Evolutionary conservation across 2,797 vertebrate genomes (phyloP).

Genomic region (Peromyscus attwateri): DNA sequence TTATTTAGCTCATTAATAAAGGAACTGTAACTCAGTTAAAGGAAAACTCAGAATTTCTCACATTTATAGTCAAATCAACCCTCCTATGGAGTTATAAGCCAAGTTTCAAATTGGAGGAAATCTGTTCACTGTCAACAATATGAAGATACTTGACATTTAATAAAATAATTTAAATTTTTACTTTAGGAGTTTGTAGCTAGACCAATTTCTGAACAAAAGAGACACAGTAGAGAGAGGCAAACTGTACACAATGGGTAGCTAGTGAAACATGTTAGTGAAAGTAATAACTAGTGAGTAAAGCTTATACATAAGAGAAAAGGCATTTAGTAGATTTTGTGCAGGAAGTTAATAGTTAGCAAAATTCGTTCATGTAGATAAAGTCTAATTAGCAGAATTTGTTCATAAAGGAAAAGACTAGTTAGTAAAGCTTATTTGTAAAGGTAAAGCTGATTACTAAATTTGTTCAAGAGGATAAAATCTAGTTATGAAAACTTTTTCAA

Average conservation of each 20-base stretch:
- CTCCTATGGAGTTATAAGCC: not conserved
- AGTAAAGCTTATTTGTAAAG: not conserved
- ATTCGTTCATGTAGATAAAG: not conserved
- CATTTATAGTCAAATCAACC: not conserved
- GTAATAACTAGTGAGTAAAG: not conserved
- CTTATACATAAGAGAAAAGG: not conserved
- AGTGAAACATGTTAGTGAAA: not conserved
- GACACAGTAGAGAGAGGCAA: not conserved
- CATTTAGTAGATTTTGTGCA: not conserved
- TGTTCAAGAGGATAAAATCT: not conserved
- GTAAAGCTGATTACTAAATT: not conserved
- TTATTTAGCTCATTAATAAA: not conserved
- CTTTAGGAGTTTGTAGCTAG: too few species aligned
- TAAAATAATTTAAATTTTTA: not conserved
- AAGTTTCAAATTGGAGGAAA: slow-evolving; percentile 16
- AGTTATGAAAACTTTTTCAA: not conserved
- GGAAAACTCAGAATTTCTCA: slow-evolving; percentile 22
- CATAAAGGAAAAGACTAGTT: not conserved
- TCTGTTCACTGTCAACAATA: not conserved
- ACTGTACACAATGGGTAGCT: not conserved
- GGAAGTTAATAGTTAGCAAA: not conserved
- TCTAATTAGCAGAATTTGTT: not conserved
- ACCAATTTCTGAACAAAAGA: too few species aligned
- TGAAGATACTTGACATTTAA: not conserved
- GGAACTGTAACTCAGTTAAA: not conserved